A percentile compares a stretch with the other conserved stretches of the same genome.
Conservation (phyloP, 2,113 vertebrate genomes). For the Rhagologus leucostigma region DNA sequence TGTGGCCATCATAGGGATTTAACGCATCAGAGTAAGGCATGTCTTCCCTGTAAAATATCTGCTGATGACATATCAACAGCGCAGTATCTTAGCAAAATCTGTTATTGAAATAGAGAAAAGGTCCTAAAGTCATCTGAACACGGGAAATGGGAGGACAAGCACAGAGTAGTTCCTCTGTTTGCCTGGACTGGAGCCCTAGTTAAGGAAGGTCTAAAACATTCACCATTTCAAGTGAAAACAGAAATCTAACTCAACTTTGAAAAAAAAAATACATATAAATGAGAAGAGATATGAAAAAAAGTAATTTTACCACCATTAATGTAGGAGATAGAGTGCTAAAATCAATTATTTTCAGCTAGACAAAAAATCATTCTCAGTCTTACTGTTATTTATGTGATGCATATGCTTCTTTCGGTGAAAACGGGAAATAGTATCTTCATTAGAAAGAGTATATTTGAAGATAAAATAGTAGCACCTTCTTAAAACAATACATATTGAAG, state of each 20-base stretch:
- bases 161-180: background rate
- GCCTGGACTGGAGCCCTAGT: background rate
- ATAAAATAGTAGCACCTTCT: background rate
- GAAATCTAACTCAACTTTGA: background rate
- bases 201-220: background rate
- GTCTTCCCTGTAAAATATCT: background rate
- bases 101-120: background rate
- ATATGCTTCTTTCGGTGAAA: background rate
- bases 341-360: background rate
- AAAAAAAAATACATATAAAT: background rate
- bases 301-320: background rate
- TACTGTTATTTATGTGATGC: background rate
- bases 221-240: background rate
- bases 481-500: background rate
- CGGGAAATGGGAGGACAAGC: background rate
- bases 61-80: background rate
- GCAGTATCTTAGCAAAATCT: background rate
- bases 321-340: background rate
- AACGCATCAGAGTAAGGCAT: background rate
- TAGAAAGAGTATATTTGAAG: background rate
- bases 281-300: background rate
- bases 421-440: background rate
- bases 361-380: background rate
- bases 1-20: background rate
- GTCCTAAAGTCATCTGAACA: background rate